Percentiles rank a stretch among this genome's conserved stretches.
These are phyloP conservation scores for Craseonycteris thonglongyai DNA, from an alignment of 2,113 vertebrate species.

Conservation along the genomic window DNA sequence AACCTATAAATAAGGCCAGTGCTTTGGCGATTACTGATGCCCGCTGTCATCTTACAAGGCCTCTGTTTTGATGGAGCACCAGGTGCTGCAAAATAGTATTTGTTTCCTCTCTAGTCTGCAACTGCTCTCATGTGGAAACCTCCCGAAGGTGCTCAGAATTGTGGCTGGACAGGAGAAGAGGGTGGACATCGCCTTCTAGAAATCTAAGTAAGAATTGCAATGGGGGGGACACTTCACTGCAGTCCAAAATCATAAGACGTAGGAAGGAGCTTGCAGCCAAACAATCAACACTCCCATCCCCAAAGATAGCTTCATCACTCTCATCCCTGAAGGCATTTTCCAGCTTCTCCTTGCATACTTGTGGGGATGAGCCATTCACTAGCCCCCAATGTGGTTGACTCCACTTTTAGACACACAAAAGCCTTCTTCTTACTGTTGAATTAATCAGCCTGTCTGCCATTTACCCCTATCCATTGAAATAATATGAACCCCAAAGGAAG, in stretches of 20 bases:
- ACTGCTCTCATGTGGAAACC: neutral
- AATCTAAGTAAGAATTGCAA: neutral
- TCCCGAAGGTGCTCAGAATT: neutral
- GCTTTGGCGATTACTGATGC: slow-evolving; percentile 55
- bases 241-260: neutral
- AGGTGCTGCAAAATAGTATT: slow-evolving; percentile 48
- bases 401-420: neutral
- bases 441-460: neutral
- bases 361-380: neutral
- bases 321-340: neutral
- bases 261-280: neutral
- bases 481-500: neutral
- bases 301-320: neutral
- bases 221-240: neutral
- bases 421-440: neutral
- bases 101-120: slow-evolving; percentile 16
- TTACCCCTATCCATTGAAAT: neutral
- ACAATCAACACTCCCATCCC: neutral
- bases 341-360: neutral
- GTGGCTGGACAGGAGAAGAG: neutral
- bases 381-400: neutral
- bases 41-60: slow-evolving; percentile 53
- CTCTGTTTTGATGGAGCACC: slow-evolving; percentile 60
- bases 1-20: slow-evolving; percentile 66
- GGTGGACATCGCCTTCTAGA: neutral